These are phyloP conservation scores for Lithophane ornitopus DNA, from an alignment of 2,888 invertebrate genomes.

Conservation along the genomic window DNA sequence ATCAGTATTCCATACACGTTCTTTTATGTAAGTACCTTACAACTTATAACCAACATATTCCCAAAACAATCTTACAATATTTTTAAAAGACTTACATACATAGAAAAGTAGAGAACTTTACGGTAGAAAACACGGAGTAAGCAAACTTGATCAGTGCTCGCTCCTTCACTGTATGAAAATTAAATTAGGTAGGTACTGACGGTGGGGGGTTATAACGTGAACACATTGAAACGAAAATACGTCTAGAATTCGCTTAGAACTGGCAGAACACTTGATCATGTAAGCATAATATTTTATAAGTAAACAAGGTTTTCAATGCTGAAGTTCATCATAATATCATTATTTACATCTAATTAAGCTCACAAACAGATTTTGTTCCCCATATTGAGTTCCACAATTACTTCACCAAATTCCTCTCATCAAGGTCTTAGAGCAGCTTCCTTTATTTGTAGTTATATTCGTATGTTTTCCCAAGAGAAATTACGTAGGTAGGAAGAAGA, in stretches of 20 bases:
- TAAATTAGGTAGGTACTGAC: slow-evolving; percentile 17
- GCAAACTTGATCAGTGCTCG: slow-evolving; percentile 31
- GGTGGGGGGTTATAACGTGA: neutral
- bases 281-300: slow-evolving; percentile 27
- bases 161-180: slow-evolving; percentile 37
- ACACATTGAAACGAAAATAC: slow-evolving; percentile 32
- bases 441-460: slow-evolving; percentile 45
- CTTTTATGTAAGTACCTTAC: neutral
- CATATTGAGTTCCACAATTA: slow-evolving; percentile 16
- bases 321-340: slow-evolving; percentile 3
- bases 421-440: slow-evolving; percentile 33
- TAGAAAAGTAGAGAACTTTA: slow-evolving; percentile 18
- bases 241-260: slow-evolving; percentile 18
- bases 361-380: slow-evolving; percentile 9
- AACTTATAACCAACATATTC: slow-evolving; percentile 1
- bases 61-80: slow-evolving; percentile 1
- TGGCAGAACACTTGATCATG: slow-evolving; percentile 21
- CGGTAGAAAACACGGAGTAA: slow-evolving; percentile 31
- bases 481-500: slow-evolving; percentile 60
- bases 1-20: neutral
- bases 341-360: slow-evolving; percentile 26
- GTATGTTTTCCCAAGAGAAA: slow-evolving; percentile 59
- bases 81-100: slow-evolving; percentile 1
- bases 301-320: slow-evolving; percentile 7
- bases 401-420: slow-evolving; percentile 30